Evolutionary conservation across 1,140 invertebrate species (phyloP).

Genomic region (Carposina sasakii): DNA sequence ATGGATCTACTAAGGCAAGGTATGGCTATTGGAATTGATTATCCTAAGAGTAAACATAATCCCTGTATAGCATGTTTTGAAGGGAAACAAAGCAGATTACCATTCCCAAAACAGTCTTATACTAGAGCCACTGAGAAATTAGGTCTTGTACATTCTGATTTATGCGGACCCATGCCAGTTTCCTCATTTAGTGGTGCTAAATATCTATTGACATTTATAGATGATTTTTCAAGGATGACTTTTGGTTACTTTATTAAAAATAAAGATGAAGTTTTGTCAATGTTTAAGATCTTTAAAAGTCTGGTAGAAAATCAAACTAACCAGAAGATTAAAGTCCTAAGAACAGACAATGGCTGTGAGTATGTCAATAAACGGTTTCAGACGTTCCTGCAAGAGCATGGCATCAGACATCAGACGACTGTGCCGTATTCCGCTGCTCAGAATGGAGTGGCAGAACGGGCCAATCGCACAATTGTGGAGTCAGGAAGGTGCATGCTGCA

Average conservation of each 20-base stretch:
- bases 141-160: slow-evolving; percentile 35
- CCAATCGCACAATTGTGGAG: slow-evolving; percentile 18
- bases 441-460: slow-evolving; percentile 29
- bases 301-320: slow-evolving; percentile 35
- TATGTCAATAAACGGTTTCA: slow-evolving; percentile 28
- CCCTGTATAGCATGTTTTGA: slow-evolving; percentile 20
- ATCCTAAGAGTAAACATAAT: slow-evolving; percentile 12
- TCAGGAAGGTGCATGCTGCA: slow-evolving; percentile 9
- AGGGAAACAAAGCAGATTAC: slow-evolving; percentile 14
- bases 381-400: slow-evolving; percentile 20
- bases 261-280: slow-evolving; percentile 37
- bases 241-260: slow-evolving; percentile 41
- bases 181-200: slow-evolving; percentile 28
- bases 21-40: slow-evolving; percentile 24
- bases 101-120: slow-evolving; percentile 21
- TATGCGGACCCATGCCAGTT: slow-evolving; percentile 32
- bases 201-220: slow-evolving; percentile 46
- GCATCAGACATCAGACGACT: slow-evolving; percentile 21
- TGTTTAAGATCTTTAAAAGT: slow-evolving; percentile 24
- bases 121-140: slow-evolving; percentile 22
- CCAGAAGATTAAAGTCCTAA: slow-evolving; percentile 27
- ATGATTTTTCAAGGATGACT: slow-evolving; percentile 37
- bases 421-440: slow-evolving; percentile 34
- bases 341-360: slow-evolving; percentile 45
- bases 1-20: slow-evolving; percentile 24